Evolutionary conservation across 2,797 vertebrate genomes (phyloP).

Genomic region (Carcharodon carcharias): DNA sequence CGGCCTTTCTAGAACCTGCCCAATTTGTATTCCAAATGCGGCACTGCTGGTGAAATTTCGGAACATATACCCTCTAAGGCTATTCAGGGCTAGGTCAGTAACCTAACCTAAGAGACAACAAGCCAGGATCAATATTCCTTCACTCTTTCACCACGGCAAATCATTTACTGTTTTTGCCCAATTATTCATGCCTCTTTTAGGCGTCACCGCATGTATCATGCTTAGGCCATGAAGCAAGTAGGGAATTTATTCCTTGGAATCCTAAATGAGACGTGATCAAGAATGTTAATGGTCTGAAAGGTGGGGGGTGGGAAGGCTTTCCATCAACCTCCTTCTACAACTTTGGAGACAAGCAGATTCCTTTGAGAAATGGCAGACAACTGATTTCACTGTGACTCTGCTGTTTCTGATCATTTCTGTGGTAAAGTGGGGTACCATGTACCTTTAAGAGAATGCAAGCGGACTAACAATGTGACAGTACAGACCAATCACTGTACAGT

Average conservation of each 20-base stretch:
- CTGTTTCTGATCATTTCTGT: neutral
- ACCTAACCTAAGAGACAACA: neutral
- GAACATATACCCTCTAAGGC: neutral
- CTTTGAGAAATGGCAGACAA: neutral
- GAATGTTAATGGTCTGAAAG: no score
- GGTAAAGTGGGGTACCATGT: no score
- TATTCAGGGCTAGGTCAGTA: neutral
- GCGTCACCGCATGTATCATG: neutral
- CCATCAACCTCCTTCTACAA: neutral
- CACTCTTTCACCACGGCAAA: neutral
- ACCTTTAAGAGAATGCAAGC: no score
- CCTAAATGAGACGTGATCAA: neutral
- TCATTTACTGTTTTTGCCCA: neutral
- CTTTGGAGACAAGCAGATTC: neutral
- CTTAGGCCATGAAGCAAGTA: neutral
- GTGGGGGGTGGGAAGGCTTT: no score
- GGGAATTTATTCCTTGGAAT: neutral
- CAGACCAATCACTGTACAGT: no score
- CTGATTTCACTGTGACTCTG: neutral
- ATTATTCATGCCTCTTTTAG: neutral
- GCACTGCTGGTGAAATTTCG: neutral
- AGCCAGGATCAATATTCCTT: neutral
- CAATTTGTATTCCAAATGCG: neutral
- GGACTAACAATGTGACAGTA: no score
- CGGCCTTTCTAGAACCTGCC: neutral